Percentiles rank a stretch among this genome's conserved stretches.
phyloP scores from a whole-genome alignment of 2,888 invertebrate genomes.

The Entomobrya proxima region DNA sequence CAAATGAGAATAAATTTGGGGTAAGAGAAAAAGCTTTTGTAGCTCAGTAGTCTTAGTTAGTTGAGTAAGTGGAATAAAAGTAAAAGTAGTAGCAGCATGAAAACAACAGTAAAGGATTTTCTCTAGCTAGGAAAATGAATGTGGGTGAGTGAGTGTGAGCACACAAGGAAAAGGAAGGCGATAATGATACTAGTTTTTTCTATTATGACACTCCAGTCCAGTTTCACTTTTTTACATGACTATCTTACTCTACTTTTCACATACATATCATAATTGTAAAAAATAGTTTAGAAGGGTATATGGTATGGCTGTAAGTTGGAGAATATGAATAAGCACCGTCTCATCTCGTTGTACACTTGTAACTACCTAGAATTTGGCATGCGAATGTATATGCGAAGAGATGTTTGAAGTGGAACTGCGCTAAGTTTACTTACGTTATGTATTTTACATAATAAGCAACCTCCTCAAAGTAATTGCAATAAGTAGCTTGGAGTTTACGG shows the following conservation, averaged over 20 bases:
- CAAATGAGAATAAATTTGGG: slow-evolving; percentile 51
- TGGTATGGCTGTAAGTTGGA: too few species aligned
- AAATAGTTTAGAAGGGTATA: not conserved
- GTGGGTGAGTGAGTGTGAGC: slow-evolving; percentile 6
- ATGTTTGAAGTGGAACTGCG: too few species aligned
- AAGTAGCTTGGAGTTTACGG: not conserved
- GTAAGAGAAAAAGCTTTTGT: not conserved
- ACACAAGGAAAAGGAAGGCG: not conserved
- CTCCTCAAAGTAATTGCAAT: not conserved
- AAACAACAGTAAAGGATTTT: slow-evolving; percentile 15
- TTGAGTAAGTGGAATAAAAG: not conserved
- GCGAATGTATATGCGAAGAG: too few species aligned
- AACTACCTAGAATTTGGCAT: too few species aligned
- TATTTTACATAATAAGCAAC: not conserved
- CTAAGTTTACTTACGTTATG: not conserved
- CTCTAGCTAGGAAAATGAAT: not conserved
- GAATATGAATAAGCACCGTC: too few species aligned
- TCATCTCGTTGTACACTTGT: too few species aligned
- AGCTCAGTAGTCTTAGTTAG: not conserved
- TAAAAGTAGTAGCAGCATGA: not conserved
- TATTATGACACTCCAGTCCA: not conserved
- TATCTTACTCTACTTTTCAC: not conserved
- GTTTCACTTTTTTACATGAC: not conserved
- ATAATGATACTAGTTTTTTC: slow-evolving; percentile 40
- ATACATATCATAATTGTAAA: not conserved